A percentile compares a stretch with the other conserved stretches of the same genome.
Evolutionary conservation across 1,140 invertebrate genomes (phyloP).

Genomic region (roundworm (Caenorhabditis elegans)): WBcel235 BX284602.5:10397001-10397500

Average conservation of each 20-base stretch:
- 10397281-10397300: neutral
- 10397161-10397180: too few species aligned
- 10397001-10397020: neutral
- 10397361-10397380: conserved; percentile 27
- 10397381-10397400: neutral
- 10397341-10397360: conserved; percentile 7
- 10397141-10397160: too few species aligned
- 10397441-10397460: conserved; percentile 4
- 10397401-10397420: neutral
- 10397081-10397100: too few species aligned
- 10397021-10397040: neutral
- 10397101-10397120: too few species aligned
- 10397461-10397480: neutral
- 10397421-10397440: neutral
- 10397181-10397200: too few species aligned
- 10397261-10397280: neutral
- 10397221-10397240: neutral
- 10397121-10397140: too few species aligned
- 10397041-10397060: neutral
- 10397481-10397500: neutral
- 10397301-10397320: neutral
- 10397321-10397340: neutral
- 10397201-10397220: too few species aligned
- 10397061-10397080: too few species aligned
- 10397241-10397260: neutral